A percentile compares a stretch with the other conserved stretches of the same genome.
These are phyloP conservation scores for Aldabrachelys gigantea DNA, from an alignment of 2,113 vertebrate genomes.

Conservation along the genomic window DNA sequence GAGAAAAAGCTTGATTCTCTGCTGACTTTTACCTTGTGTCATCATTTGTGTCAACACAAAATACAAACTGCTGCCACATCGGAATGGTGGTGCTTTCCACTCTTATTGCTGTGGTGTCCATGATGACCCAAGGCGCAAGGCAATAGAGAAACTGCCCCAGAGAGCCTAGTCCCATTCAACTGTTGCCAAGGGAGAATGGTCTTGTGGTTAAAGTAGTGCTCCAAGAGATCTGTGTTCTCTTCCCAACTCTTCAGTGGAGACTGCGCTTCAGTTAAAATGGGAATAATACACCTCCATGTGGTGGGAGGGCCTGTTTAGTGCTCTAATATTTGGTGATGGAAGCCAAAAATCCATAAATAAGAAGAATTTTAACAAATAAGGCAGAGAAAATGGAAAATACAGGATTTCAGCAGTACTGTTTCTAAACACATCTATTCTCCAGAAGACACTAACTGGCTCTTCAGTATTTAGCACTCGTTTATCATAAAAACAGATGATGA, in stretches of 20 bases:
- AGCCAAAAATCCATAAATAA: neutral
- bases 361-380: neutral
- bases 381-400: accelerated
- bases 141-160: neutral
- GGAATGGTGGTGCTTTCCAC: neutral
- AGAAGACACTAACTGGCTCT: neutral
- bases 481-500: neutral
- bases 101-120: accelerated
- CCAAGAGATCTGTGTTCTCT: neutral
- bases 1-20: neutral
- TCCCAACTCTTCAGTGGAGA: neutral
- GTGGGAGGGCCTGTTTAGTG: neutral
- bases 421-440: neutral
- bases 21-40: accelerated
- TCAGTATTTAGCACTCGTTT: neutral
- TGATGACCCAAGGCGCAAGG: neutral
- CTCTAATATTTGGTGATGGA: neutral
- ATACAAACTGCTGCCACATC: accelerated
- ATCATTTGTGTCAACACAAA: accelerated
- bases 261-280: neutral
- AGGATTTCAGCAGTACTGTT: neutral
- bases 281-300: neutral
- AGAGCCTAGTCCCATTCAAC: neutral
- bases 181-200: accelerated
- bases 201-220: accelerated